A percentile compares a stretch with the other conserved stretches of the same genome.
Evolutionary conservation across 2,113 vertebrate genomes (phyloP).

Genomic region (Xenopus laevis): DNA sequence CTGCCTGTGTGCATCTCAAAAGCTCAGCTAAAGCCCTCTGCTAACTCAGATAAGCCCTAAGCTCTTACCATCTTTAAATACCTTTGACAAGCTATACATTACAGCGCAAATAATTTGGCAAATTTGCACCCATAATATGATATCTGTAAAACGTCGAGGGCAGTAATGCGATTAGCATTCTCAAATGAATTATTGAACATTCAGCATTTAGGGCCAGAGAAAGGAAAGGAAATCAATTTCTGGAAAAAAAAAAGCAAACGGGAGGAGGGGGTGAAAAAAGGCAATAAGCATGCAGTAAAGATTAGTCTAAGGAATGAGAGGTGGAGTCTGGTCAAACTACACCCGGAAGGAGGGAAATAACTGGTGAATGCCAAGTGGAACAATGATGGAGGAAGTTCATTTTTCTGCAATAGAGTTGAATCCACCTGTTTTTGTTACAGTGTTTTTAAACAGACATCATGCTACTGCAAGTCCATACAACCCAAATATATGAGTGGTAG

Average conservation of each 20-base stretch:
- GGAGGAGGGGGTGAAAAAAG: constrained; percentile 62
- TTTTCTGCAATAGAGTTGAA: constrained; percentile 12
- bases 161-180: constrained; percentile 85
- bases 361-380: neutral
- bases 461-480: too few relatives aligned
- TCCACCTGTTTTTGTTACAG: neutral
- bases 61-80: constrained; percentile 78
- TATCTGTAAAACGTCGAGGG: constrained; percentile 87
- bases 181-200: constrained; percentile 90
- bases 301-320: constrained; percentile 12
- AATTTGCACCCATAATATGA: constrained; percentile 87
- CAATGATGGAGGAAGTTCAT: neutral
- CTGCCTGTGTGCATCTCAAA: constrained; percentile 75
- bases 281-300: constrained; percentile 47
- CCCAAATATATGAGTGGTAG: too few relatives aligned
- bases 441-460: too few relatives aligned
- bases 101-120: constrained; percentile 84
- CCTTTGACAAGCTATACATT: constrained; percentile 84
- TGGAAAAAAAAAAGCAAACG: constrained; percentile 54
- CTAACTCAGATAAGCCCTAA: constrained; percentile 81
- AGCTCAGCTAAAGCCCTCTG: constrained; percentile 73
- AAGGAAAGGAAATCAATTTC: constrained; percentile 81
- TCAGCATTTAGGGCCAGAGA: constrained; percentile 79
- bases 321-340: neutral
- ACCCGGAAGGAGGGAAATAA: neutral